Conservation (phyloP, 2,113 vertebrate species). For the Anhinga anhinga region DNA sequence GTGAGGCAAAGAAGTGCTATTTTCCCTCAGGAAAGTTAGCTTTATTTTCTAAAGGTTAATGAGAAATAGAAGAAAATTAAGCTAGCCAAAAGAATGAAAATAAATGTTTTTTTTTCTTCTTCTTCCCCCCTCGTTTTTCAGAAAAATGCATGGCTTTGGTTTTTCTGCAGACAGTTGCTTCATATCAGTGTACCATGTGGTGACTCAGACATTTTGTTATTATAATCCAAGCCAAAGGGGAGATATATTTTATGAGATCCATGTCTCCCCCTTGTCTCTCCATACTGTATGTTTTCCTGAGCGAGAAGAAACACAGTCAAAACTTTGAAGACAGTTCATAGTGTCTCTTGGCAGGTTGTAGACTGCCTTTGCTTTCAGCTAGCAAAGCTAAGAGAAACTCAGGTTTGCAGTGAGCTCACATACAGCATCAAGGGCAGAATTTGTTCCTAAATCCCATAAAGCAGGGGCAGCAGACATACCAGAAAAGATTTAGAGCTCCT, state of each 20-base stretch:
- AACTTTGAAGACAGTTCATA: background rate
- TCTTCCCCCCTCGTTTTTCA: slow-evolving; percentile 45
- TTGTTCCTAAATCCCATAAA: background rate
- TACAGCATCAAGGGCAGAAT: background rate
- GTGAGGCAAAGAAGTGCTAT: slow-evolving; percentile 54
- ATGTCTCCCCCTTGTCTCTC: slow-evolving; percentile 27
- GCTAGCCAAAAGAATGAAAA: slow-evolving; percentile 75
- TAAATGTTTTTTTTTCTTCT: slow-evolving; percentile 30
- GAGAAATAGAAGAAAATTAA: slow-evolving; percentile 70
- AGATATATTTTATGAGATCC: slow-evolving; percentile 49
- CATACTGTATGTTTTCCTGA: slow-evolving; percentile 5
- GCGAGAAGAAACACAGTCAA: background rate
- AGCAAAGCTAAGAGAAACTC: background rate
- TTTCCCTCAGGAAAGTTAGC: slow-evolving; percentile 61
- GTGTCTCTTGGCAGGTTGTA: background rate
- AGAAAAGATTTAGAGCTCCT: background rate
- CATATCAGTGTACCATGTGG: slow-evolving; percentile 66
- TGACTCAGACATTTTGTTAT: slow-evolving; percentile 68
- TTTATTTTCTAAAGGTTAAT: slow-evolving; percentile 74
- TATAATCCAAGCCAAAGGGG: slow-evolving; percentile 58
- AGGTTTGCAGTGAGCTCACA: background rate
- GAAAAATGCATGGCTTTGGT: slow-evolving; percentile 70
- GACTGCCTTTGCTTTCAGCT: background rate
- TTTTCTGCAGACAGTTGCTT: slow-evolving; percentile 71
- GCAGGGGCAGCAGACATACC: background rate